Evolutionary conservation across 2,113 vertebrate genomes (phyloP).

Genomic region (Arizona elegans): DNA sequence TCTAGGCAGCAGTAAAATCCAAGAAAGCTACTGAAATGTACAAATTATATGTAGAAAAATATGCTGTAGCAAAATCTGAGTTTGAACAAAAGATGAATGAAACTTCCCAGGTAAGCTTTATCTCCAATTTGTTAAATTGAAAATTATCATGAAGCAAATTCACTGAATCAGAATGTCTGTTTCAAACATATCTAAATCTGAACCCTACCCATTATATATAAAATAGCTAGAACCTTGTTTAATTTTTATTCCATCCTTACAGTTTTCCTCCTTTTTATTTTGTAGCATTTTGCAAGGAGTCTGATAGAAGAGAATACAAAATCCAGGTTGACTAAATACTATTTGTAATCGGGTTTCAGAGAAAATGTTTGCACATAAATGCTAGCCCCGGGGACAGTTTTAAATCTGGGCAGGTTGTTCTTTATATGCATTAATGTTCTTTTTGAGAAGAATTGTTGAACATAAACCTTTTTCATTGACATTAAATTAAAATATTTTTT

Average conservation of each 20-base stretch:
- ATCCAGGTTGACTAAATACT: neutral
- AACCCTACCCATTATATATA: neutral
- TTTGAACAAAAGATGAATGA: conserved; percentile 98
- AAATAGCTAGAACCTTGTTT: neutral
- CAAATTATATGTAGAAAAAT: conserved; percentile 92
- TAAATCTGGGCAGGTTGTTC: neutral
- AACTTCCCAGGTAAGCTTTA: conserved; percentile 86
- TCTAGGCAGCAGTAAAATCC: conserved; percentile 89
- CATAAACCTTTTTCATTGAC: neutral
- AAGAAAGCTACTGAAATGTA: conserved; percentile 97
- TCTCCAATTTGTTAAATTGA: neutral
- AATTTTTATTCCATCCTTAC: neutral
- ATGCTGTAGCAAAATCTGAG: conserved; percentile 87
- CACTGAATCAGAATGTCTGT: neutral
- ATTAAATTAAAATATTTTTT: conserved; percentile 50
- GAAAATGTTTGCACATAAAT: neutral
- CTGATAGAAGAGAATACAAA: neutral
- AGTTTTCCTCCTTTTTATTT: neutral
- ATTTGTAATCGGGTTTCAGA: neutral
- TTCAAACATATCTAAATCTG: neutral
- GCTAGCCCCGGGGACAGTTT: neutral
- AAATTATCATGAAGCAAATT: neutral
- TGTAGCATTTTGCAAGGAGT: neutral
- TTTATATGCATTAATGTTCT: neutral
- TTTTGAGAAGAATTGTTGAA: neutral